phyloP scores from a whole-genome alignment of 2,888 invertebrate species.

The Cylloceria caligata region DNA sequence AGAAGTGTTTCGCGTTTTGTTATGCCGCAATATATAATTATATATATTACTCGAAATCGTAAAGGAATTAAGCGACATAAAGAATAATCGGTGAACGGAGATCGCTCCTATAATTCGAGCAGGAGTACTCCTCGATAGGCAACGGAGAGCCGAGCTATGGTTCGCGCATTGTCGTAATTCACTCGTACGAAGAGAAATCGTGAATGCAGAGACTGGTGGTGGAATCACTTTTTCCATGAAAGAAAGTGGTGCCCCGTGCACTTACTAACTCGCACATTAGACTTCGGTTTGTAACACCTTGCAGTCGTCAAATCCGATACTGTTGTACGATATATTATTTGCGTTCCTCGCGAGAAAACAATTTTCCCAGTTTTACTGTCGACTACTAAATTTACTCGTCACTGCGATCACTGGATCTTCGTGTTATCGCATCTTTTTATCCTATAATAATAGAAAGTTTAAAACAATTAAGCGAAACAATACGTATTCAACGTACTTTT shows the following conservation, averaged over 20 bases:
- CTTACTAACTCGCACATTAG: slow-evolving; percentile 13
- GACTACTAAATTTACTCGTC: too few species aligned
- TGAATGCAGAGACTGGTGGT: slow-evolving; percentile 1
- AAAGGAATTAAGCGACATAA: neutral
- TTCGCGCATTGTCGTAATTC: slow-evolving; percentile 23
- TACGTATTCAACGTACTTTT: too few species aligned
- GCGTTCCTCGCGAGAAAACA: neutral
- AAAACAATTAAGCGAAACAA: too few species aligned
- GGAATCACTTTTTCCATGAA: slow-evolving; percentile 31
- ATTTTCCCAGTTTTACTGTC: too few species aligned
- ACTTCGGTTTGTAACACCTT: slow-evolving; percentile 17
- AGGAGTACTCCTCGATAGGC: slow-evolving; percentile 6
- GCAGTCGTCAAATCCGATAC: neutral
- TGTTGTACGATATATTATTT: neutral
- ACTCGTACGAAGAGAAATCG: slow-evolving; percentile 42
- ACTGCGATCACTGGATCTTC: too few species aligned
- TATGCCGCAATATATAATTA: neutral
- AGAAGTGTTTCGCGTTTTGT: neutral
- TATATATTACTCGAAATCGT: neutral
- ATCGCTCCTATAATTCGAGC: slow-evolving; percentile 34
- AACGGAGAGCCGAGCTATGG: neutral
- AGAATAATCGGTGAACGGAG: slow-evolving; percentile 31
- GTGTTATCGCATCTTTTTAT: too few species aligned
- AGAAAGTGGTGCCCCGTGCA: slow-evolving; percentile 20
- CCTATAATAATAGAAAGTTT: too few species aligned